Evolutionary conservation across 2,797 vertebrate species (phyloP).

Genomic region (Eulemur mongoz): DNA sequence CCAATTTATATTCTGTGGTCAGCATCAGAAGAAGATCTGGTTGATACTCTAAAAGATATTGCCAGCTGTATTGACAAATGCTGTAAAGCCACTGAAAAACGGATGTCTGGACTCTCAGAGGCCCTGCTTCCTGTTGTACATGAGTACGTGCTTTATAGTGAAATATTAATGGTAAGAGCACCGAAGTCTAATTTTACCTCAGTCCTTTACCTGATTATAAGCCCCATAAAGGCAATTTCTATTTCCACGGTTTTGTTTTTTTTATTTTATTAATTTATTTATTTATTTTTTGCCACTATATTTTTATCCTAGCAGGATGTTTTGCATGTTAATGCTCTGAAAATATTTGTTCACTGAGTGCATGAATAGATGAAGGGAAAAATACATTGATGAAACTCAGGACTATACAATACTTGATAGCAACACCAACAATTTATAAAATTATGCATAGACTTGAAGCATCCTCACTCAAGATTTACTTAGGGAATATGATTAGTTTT

Average conservation of each 20-base stretch:
- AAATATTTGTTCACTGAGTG: neutral
- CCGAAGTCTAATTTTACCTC: neutral
- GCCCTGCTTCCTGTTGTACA: conserved; percentile 92
- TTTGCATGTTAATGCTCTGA: neutral
- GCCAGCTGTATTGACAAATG: conserved; percentile 91
- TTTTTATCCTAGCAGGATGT: neutral
- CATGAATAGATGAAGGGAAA: neutral
- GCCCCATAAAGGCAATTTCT: neutral
- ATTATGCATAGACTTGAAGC: neutral
- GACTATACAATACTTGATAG: neutral
- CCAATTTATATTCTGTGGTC: conserved; percentile 93
- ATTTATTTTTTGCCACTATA: neutral
- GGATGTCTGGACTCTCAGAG: conserved; percentile 88
- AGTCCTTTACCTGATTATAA: neutral
- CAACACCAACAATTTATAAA: neutral
- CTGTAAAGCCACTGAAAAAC: conserved; percentile 89
- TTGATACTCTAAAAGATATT: conserved; percentile 88
- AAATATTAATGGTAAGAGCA: conserved; percentile 91
- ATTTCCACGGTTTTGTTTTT: neutral
- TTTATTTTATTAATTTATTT: neutral
- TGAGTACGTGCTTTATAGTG: conserved; percentile 94
- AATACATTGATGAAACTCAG: neutral
- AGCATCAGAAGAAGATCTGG: conserved; percentile 89
- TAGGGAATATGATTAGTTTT: neutral
- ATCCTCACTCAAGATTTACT: neutral